Base-by-base conservation (phyloP, 2,888 invertebrate species). In the Merodon equestris region DNA sequence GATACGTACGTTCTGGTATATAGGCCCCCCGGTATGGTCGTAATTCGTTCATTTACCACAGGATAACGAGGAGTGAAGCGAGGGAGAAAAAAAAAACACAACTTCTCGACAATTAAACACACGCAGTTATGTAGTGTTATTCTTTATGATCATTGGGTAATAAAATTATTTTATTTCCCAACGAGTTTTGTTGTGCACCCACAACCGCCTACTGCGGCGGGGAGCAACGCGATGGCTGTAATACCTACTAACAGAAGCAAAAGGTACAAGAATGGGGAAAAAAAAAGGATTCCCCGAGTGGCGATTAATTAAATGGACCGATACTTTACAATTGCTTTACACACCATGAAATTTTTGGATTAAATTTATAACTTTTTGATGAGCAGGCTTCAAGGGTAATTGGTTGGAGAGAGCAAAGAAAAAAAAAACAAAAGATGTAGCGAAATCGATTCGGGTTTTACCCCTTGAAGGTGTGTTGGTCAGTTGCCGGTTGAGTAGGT, bases 241-340 rank as follows among this genome's bases (percentile, higher is more conserved):
- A 10, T 36, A 38, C 48, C 50, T 68, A 54, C 56, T 36, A 34
- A 44, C 60, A 42, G 18, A 38, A 15, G 64, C 47, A 9, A 40
- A 40, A 54, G 45, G 64, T 44, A 45, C 13, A 1, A 7, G 7
- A 27, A 27, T 27, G 2, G 7, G n/a, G 7, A 27, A 7, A 56
- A 42, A 48, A 67, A 48, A 57, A 34, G 45, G 53, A 56, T 67
- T 53, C 73, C 44, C 58, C 47, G 51, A 42, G 44, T 58, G 9
- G 42, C 73, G 73, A 73, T 77, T 73, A 73, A 77, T 73, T 77
- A 67, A 77, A 77, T 77, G 67, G 73, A 77, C 17, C 67, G 73
- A 73, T 73, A 63, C 57, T 73, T 77, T 77, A 73, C 77, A 77
- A 77, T 77, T 68, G 77, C 77, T 73, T 77, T 77, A 77, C 77